Conservation (phyloP, 2,113 vertebrate species). For the Ellobius talpinus region DNA sequence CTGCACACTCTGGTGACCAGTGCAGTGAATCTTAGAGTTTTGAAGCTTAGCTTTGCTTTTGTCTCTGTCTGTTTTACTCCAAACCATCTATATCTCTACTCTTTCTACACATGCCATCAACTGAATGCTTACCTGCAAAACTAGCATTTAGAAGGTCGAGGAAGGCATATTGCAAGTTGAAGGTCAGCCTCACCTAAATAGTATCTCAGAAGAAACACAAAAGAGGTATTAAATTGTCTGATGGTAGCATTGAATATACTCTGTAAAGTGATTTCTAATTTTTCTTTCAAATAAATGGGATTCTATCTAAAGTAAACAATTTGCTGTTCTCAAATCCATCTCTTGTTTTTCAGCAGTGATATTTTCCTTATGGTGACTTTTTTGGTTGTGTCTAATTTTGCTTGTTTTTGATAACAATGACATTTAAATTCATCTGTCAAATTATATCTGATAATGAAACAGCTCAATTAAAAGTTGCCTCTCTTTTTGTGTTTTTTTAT, state of each 20-base stretch:
- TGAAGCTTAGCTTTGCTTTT: neutral
- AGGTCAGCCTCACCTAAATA: neutral
- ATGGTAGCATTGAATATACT: neutral
- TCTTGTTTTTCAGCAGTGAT: neutral
- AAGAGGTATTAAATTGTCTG: neutral
- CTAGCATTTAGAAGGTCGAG: neutral
- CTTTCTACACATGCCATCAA: neutral
- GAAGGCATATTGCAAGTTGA: neutral
- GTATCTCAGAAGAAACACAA: neutral
- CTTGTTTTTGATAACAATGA: conserved; percentile 1
- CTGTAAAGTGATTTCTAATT: conserved; percentile 23
- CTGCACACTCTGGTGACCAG: neutral
- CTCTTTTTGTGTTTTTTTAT: neutral
- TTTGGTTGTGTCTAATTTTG: neutral
- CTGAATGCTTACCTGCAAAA: neutral
- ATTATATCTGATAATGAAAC: conserved; percentile 22
- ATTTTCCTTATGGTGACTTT: neutral
- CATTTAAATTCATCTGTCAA: conserved; percentile 34
- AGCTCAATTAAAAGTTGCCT: neutral
- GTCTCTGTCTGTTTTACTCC: neutral
- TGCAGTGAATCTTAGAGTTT: neutral
- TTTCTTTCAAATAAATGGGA: neutral
- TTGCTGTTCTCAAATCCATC: conserved; percentile 6
- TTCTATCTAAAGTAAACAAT: conserved; percentile 24
- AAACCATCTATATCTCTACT: neutral